A percentile compares a stretch with the other conserved stretches of the same genome.
These are phyloP conservation scores for Limnephilus auricula DNA, from an alignment of 2,888 invertebrate species.

Conservation along the genomic window DNA sequence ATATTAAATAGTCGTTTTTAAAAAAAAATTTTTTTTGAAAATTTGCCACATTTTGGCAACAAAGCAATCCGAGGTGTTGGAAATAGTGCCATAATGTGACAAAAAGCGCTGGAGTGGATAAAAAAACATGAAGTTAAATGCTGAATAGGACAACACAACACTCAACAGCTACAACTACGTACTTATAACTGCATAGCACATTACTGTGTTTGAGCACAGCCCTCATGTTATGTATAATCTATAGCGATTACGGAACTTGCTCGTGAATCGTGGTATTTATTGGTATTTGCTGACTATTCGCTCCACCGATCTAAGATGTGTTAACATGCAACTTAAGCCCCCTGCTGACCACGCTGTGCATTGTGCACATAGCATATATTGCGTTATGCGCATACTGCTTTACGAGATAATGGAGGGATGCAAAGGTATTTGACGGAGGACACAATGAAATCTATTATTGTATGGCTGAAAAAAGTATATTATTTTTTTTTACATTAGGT, in stretches of 20 bases:
- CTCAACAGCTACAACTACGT: not conserved
- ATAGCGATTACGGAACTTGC: not conserved
- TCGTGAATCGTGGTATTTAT: slow-evolving; percentile 19
- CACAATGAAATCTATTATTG: not conserved
- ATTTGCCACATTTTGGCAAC: too few species aligned
- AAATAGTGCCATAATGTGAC: too few species aligned
- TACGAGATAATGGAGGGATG: not conserved
- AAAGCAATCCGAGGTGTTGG: too few species aligned
- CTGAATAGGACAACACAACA: too few species aligned
- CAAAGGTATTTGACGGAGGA: not conserved
- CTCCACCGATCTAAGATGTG: not conserved
- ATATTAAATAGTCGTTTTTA: too few species aligned
- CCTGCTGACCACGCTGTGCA: not conserved
- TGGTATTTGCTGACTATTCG: slow-evolving; percentile 18
- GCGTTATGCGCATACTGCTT: not conserved
- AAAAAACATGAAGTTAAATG: too few species aligned
- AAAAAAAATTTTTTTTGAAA: too few species aligned
- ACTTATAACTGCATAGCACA: not conserved
- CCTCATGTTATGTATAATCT: not conserved
- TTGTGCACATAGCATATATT: not conserved
- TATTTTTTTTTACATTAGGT: too few species aligned
- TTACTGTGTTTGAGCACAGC: not conserved
- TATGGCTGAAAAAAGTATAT: not conserved
- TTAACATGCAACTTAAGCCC: not conserved
- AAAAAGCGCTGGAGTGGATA: too few species aligned